Conservation (phyloP, 2,113 vertebrate species). For the Brienomyrus longianalis region DNA sequence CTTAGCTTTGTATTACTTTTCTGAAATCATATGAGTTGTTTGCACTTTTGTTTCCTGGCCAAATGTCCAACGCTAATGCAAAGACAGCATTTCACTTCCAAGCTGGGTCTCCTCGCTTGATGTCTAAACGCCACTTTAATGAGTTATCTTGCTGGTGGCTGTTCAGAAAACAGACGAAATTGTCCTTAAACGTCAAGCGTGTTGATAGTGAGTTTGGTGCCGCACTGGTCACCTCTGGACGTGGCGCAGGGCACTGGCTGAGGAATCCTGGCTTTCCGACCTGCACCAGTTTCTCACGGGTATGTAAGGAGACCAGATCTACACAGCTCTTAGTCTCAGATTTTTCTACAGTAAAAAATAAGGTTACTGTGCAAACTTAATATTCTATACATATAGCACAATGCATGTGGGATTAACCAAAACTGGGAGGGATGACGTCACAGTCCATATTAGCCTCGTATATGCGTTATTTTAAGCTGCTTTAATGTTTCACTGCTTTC, state of each 20-base stretch:
- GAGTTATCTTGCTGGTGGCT: not conserved
- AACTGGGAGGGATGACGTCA: not conserved
- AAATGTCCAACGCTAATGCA: not conserved
- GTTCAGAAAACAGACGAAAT: not conserved
- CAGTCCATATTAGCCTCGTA: not conserved
- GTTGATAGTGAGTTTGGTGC: not conserved
- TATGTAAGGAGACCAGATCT: not conserved
- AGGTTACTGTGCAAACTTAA: not conserved
- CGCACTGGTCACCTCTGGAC: not conserved
- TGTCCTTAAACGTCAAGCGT: not conserved
- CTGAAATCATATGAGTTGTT: not conserved
- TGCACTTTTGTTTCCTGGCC: not conserved
- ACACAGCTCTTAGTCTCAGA: not conserved
- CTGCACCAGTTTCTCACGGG: not conserved
- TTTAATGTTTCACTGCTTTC: not conserved
- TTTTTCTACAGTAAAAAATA: not conserved
- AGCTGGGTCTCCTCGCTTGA: not conserved
- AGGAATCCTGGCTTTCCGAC: not conserved
- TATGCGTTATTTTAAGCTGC: not conserved
- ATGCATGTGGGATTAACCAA: not conserved
- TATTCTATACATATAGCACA: conserved; percentile 1
- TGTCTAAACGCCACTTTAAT: not conserved
- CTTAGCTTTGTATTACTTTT: not conserved
- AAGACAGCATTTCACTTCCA: not conserved
- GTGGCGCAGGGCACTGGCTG: not conserved